Conservation (phyloP, 2,797 vertebrate genomes). For the Delichon dasypus region DNA sequence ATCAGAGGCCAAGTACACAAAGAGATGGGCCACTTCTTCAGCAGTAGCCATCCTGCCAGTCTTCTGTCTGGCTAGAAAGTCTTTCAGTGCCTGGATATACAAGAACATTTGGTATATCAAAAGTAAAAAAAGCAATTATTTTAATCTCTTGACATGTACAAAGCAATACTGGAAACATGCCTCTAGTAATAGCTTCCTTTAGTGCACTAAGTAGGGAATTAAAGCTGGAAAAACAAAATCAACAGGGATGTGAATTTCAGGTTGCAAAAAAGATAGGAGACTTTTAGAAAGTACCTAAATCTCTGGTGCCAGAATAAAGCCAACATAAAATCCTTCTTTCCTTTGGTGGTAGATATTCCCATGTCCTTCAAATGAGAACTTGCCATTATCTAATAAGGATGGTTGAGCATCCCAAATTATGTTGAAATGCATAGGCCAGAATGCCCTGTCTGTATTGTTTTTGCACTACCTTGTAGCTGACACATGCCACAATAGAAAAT, state of each 20-base stretch:
- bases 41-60: conserved; percentile 90
- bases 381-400: not conserved
- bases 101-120: not conserved
- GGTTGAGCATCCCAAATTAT: not conserved
- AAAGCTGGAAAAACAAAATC: not conserved
- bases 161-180: not conserved
- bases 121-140: not conserved
- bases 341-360: not conserved
- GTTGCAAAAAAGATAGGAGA: not conserved
- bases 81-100: conserved; percentile 80
- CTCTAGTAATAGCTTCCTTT: not conserved
- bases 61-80: conserved; percentile 92
- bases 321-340: not conserved
- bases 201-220: not conserved
- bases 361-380: not conserved
- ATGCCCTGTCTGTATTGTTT: not conserved
- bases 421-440: not conserved
- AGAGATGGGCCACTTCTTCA: conserved; percentile 90
- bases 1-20: conserved; percentile 94
- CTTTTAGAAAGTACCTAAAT: not conserved
- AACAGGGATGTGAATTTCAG: not conserved
- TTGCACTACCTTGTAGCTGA: not conserved
- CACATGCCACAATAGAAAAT: not conserved
- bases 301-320: not conserved
- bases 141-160: not conserved